Conservation (phyloP, 2,888 invertebrate genomes). For the Sycophila texana region DNA sequence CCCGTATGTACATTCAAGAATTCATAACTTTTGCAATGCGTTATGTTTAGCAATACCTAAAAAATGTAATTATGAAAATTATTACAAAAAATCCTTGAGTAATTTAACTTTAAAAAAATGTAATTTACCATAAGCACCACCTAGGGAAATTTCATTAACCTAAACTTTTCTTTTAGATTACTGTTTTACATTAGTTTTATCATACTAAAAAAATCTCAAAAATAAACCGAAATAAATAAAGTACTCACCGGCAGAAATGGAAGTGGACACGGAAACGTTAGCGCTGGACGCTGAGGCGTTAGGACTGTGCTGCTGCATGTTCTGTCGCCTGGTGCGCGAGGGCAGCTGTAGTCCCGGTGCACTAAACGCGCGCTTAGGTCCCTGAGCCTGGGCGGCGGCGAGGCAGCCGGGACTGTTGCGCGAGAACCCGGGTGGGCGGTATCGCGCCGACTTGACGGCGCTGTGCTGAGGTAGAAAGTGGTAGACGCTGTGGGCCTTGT, state of each 20-base stretch:
- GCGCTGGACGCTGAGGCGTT: constrained; percentile 21
- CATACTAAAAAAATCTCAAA: no score
- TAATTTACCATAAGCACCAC: no score
- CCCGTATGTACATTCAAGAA: no score
- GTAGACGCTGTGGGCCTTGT: constrained; percentile 81
- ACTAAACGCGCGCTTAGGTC: constrained; percentile 85
- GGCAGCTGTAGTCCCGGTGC: constrained; percentile 83
- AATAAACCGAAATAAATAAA: neutral
- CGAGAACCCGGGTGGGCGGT: constrained; percentile 89
- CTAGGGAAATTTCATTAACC: no score
- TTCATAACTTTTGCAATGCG: no score
- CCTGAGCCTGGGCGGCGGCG: constrained; percentile 65
- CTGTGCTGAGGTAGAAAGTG: constrained; percentile 78
- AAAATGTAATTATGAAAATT: no score
- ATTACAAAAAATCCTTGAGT: no score
- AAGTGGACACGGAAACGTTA: constrained; percentile 22
- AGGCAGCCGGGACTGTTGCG: constrained; percentile 73
- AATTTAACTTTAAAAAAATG: no score
- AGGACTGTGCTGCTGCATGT: constrained; percentile 19
- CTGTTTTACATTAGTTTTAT: no score
- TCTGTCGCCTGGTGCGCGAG: constrained; percentile 27
- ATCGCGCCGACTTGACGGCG: constrained; percentile 90
- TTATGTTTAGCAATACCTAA: no score
- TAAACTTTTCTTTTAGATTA: no score
- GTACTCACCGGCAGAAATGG: constrained; percentile 42